Evolutionary conservation across 2,888 invertebrate species (phyloP).

Genomic region (Himalopsyche kuldschensis): DNA sequence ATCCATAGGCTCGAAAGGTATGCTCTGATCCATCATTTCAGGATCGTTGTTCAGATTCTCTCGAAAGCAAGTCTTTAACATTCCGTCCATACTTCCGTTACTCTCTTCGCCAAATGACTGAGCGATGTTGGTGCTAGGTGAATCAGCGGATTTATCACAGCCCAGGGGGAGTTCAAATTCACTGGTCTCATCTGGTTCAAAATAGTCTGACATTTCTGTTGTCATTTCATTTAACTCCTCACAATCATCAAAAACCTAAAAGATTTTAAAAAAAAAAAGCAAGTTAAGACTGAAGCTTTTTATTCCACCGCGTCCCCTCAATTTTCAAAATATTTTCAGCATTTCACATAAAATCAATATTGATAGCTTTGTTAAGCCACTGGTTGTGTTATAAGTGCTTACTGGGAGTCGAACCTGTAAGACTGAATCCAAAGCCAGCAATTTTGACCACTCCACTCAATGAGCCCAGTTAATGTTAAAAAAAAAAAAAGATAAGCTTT

Average conservation of each 20-base stretch:
- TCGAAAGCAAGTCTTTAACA: conserved; percentile 32
- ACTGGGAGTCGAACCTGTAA: too few species aligned
- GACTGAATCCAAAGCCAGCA: too few species aligned
- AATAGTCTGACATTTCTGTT: conserved; percentile 27
- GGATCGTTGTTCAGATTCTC: conserved; percentile 21
- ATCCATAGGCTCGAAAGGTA: conserved; percentile 26
- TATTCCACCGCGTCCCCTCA: neutral
- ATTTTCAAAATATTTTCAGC: neutral
- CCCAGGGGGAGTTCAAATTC: conserved; percentile 15
- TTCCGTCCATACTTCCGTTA: conserved; percentile 38
- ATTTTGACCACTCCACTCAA: too few species aligned
- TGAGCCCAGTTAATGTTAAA: too few species aligned
- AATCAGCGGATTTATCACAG: conserved; percentile 23
- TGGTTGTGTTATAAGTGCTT: too few species aligned
- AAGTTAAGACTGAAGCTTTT: neutral
- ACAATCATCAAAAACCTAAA: conserved; percentile 33
- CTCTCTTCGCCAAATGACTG: conserved; percentile 31
- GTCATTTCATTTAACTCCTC: conserved; percentile 35
- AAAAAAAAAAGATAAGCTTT: too few species aligned
- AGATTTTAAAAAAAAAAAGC: neutral
- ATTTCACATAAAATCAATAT: too few species aligned
- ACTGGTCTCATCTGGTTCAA: conserved; percentile 26
- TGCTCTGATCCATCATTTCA: conserved; percentile 10
- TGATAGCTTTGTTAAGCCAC: too few species aligned
- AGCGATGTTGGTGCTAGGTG: conserved; percentile 25